Conservation (phyloP, 2,113 vertebrate genomes). For the Saccopteryx bilineata region DNA sequence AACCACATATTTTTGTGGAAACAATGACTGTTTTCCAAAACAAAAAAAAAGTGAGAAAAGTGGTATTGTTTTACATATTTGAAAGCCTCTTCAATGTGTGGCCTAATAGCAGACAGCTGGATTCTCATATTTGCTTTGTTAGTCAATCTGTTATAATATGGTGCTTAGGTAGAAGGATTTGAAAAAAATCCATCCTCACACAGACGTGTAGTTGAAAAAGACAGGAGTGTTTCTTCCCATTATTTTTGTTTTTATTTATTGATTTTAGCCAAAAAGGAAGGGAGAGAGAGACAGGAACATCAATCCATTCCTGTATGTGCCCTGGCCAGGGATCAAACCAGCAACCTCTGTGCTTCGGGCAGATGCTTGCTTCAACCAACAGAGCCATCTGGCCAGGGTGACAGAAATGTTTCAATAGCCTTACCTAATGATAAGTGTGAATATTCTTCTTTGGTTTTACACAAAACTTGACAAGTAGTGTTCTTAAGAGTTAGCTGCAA, state of each 20-base stretch:
- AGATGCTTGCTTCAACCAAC: no score
- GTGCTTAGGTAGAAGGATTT: background rate
- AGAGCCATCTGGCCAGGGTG: no score
- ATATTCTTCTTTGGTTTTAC: constrained; percentile 1
- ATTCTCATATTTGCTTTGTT: background rate
- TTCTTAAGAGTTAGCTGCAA: constrained; percentile 5
- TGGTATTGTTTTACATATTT: background rate
- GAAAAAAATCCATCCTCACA: constrained; percentile 26
- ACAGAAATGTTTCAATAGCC: background rate
- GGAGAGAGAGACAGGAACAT: no score
- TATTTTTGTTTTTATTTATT: no score
- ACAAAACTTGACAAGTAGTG: background rate
- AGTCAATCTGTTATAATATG: background rate
- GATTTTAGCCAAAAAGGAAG: no score
- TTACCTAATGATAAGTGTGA: background rate
- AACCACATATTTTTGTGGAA: constrained; percentile 33
- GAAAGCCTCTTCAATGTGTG: background rate
- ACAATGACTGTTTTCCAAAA: constrained; percentile 28
- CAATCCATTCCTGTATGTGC: no score
- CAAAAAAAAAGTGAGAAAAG: background rate
- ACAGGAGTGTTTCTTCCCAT: no score
- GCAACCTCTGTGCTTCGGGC: no score
- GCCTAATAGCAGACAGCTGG: background rate
- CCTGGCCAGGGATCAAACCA: no score
- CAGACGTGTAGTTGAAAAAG: background rate